These are phyloP conservation scores for Drosophila mayaguana DNA, from an alignment of 2,888 invertebrate genomes.

Conservation along the genomic window DNA sequence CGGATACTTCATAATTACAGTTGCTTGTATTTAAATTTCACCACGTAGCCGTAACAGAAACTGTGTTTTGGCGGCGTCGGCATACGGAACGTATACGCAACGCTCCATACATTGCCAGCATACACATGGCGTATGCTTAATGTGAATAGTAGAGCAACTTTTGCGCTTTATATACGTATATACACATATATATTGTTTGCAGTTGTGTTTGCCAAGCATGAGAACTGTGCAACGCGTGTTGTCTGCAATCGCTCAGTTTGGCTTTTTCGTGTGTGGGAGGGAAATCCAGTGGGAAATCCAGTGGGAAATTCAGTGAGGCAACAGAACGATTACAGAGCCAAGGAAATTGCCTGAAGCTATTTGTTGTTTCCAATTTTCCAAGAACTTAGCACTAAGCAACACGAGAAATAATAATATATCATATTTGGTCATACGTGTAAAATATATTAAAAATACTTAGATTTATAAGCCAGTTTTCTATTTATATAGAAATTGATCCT, in stretches of 20 bases:
- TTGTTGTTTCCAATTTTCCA: background rate
- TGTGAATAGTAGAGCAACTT: conserved; percentile 59
- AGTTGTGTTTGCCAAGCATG: conserved; percentile 3
- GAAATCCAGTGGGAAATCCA: conserved; percentile 21
- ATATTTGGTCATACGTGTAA: background rate
- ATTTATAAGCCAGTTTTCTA: background rate
- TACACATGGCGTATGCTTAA: conserved; percentile 57
- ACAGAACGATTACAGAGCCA: conserved; percentile 35
- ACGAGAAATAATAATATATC: background rate
- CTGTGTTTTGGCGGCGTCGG: conserved; percentile 47
- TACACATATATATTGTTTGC: background rate
- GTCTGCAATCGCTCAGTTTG: conserved; percentile 21
- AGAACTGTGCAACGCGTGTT: conserved; percentile 13
- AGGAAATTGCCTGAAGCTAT: conserved; percentile 31
- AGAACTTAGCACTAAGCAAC: background rate
- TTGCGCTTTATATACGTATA: background rate
- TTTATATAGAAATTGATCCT: background rate
- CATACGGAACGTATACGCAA: conserved; percentile 45
- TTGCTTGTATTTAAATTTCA: conserved; percentile 71
- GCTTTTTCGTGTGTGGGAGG: background rate
- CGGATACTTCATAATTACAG: conserved; percentile 73
- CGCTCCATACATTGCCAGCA: conserved; percentile 15
- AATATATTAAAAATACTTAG: background rate
- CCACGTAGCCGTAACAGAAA: conserved; percentile 24
- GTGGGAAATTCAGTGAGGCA: conserved; percentile 43